phyloP scores from a whole-genome alignment of 2,113 vertebrate species.

The Puffinus mauretanicus region DNA sequence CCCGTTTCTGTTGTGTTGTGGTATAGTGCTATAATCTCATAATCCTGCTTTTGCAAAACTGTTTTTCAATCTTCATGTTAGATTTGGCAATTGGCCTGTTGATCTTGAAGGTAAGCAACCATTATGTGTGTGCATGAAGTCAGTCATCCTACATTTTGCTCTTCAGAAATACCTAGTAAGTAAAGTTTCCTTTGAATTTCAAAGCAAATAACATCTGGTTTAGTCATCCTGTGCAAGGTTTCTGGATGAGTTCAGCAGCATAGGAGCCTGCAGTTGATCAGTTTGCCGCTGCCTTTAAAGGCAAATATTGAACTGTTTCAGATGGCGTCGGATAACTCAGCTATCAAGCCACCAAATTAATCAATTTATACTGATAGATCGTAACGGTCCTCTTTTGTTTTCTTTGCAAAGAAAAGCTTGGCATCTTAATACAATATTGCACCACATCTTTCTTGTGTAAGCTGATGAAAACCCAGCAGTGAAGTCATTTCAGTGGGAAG shows the following conservation, averaged over 20 bases:
- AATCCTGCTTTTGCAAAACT: not conserved
- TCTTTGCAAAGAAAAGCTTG: not conserved
- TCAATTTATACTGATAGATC: not conserved
- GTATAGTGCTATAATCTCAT: not conserved
- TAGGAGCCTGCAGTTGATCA: not conserved
- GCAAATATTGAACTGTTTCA: not conserved
- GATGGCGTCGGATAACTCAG: not conserved
- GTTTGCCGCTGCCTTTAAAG: not conserved
- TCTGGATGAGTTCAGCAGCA: not conserved
- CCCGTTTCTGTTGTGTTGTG: not conserved
- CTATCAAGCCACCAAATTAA: not conserved
- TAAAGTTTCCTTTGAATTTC: not conserved
- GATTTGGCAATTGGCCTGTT: not conserved
- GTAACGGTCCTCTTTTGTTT: not conserved
- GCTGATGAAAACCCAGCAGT: not conserved
- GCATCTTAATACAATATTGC: not conserved
- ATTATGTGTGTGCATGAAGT: not conserved
- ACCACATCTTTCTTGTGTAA: not conserved
- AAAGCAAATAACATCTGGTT: conserved; percentile 4
- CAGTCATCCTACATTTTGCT: not conserved
- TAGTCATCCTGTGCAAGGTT: not conserved
- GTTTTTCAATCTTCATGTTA: not conserved
- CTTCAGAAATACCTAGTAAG: not conserved
- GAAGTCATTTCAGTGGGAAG: not conserved
- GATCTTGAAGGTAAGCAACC: not conserved